These are phyloP conservation scores for Leptinotarsa tumamoca DNA, from an alignment of 2,888 invertebrate genomes.

Conservation along the genomic window DNA sequence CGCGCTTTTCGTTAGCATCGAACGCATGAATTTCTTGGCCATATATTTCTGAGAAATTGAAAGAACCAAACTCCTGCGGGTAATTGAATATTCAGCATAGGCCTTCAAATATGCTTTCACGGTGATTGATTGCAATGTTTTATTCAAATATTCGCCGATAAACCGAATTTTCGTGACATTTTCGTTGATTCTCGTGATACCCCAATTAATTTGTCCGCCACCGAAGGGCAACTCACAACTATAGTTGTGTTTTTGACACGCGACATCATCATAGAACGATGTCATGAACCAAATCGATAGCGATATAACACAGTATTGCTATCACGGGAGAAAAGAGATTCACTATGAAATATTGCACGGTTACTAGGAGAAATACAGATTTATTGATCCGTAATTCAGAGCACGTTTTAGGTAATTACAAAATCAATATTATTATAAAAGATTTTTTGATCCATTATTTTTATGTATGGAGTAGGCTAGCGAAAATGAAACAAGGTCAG, in stretches of 20 bases:
- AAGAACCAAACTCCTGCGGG: background rate
- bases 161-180: conserved; percentile 2
- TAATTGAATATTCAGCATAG: conserved; percentile 20
- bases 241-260: conserved; percentile 1
- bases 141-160: conserved; percentile 2
- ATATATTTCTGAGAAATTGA: conserved; percentile 2
- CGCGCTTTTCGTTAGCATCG: background rate
- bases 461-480: no score
- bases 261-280: background rate
- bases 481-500: no score
- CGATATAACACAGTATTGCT: no score
- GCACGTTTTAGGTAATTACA: no score
- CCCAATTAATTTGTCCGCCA: conserved; percentile 4
- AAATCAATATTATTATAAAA: no score
- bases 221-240: background rate
- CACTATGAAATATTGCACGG: no score
- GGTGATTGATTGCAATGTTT: conserved; percentile 10
- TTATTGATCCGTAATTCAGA: no score
- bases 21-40: conserved; percentile 2
- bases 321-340: no score
- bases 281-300: background rate
- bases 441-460: no score
- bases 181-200: background rate
- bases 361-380: no score
- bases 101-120: conserved; percentile 2